Percentiles rank a stretch among this genome's conserved stretches.
phyloP scores from a whole-genome alignment of 2,797 vertebrate species.

The Tympanoctomys barrerae region DNA sequence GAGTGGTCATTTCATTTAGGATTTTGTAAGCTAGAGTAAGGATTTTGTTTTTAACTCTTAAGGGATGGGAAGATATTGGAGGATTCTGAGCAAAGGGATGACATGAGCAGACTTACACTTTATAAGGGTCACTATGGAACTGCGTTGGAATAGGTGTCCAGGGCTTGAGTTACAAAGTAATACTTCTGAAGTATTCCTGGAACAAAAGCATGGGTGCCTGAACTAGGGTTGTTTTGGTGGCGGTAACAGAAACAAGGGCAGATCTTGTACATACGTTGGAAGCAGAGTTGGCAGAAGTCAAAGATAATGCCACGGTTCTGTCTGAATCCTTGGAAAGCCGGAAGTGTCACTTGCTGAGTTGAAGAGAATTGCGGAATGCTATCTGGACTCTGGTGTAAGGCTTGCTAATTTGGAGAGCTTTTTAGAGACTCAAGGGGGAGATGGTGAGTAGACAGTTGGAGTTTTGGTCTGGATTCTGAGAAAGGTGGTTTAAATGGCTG shows the following conservation, averaged over 20 bases:
- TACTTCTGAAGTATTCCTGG: not conserved
- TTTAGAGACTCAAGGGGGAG: not conserved
- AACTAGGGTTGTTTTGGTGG: not conserved
- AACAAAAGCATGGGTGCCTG: not conserved
- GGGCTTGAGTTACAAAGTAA: not conserved
- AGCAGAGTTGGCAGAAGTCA: not conserved
- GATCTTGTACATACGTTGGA: not conserved
- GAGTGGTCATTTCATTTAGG: not conserved
- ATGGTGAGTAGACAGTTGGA: not conserved
- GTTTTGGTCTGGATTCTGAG: constrained; percentile 9
- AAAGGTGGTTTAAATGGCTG: not conserved
- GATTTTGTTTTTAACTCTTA: constrained; percentile 1
- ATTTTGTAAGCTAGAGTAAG: not conserved
- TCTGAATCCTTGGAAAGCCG: not conserved
- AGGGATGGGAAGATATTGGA: not conserved
- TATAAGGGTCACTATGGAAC: not conserved
- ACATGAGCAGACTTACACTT: not conserved
- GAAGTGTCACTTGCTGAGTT: not conserved
- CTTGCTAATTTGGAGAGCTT: not conserved
- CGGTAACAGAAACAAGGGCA: not conserved
- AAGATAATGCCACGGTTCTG: not conserved
- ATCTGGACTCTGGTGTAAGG: not conserved
- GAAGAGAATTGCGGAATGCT: not conserved
- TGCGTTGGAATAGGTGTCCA: not conserved
- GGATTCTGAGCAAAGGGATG: not conserved